phyloP scores from a whole-genome alignment of 2,797 vertebrate species.

The Simalia tracyae region DNA sequence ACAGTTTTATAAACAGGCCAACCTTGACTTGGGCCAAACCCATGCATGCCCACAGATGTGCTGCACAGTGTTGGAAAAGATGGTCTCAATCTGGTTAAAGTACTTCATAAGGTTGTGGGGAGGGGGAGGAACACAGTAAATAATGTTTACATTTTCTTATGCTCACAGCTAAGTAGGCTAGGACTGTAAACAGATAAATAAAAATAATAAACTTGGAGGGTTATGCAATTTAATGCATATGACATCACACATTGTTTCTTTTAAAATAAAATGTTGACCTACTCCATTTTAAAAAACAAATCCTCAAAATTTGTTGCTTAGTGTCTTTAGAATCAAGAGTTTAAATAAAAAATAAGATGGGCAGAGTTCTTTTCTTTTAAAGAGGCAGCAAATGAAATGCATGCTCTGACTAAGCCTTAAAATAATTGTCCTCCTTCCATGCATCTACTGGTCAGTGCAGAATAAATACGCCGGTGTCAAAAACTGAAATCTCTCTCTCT shows the following conservation, averaged over 20 bases:
- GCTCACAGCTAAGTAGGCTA: neutral
- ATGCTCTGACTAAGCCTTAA: neutral
- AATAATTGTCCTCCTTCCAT: neutral
- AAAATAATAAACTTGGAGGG: neutral
- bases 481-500: neutral
- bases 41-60: neutral
- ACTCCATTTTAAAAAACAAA: neutral
- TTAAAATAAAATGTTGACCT: neutral
- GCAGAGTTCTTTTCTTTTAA: neutral
- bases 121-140: neutral
- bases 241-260: neutral
- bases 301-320: neutral
- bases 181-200: neutral
- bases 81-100: neutral
- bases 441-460: neutral
- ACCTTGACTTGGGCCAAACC: neutral
- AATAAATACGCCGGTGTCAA: neutral
- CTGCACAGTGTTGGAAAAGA: neutral
- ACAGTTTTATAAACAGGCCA: neutral
- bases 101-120: neutral
- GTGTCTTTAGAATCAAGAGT: neutral
- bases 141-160: neutral
- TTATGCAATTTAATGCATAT: neutral
- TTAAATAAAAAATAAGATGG: neutral
- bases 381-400: neutral